Conservation (phyloP, 2,888 invertebrate genomes). For the Drosophila subsilvestris region DNA sequence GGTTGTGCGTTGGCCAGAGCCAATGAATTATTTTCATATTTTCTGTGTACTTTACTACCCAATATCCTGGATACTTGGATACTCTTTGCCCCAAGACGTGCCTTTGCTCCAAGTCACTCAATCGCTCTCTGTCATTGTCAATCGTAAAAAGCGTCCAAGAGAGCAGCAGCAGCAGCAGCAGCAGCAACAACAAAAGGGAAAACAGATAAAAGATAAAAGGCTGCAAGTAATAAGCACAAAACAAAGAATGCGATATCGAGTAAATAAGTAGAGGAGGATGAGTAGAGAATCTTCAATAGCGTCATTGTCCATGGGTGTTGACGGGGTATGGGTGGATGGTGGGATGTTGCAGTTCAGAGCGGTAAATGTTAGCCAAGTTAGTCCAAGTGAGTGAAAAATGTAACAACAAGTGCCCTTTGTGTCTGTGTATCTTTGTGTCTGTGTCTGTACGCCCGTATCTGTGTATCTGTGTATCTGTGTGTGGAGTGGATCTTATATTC, state of each 20-base stretch:
- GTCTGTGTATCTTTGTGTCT: not conserved
- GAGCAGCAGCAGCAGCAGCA: slow-evolving; percentile 19
- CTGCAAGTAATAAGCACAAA: slow-evolving; percentile 73
- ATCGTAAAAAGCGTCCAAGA: slow-evolving; percentile 63
- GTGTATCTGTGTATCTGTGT: slow-evolving; percentile 21
- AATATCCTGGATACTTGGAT: slow-evolving; percentile 36
- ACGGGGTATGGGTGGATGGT: not conserved
- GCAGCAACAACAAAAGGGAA: not conserved
- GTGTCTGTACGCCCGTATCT: slow-evolving; percentile 4
- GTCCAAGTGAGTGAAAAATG: slow-evolving; percentile 78
- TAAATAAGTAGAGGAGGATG: slow-evolving; percentile 61
- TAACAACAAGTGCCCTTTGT: slow-evolving; percentile 67
- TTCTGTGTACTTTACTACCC: slow-evolving; percentile 48
- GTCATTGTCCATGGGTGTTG: slow-evolving; percentile 50
- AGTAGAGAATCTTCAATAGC: slow-evolving; percentile 39
- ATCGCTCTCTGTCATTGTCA: slow-evolving; percentile 72
- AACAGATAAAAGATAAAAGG: slow-evolving; percentile 21
- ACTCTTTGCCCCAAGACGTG: slow-evolving; percentile 27
- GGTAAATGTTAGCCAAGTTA: slow-evolving; percentile 73
- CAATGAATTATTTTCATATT: slow-evolving; percentile 78
- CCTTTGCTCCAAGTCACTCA: slow-evolving; percentile 27
- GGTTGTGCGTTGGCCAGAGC: slow-evolving; percentile 1
- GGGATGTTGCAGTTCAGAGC: not conserved
- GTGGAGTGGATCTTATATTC: slow-evolving; percentile 73
- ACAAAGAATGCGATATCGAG: slow-evolving; percentile 77